Percentiles rank a stretch among this genome's conserved stretches.
Evolutionary conservation across 2,888 invertebrate genomes (phyloP).

Genomic region (Lapara coniferarum): DNA sequence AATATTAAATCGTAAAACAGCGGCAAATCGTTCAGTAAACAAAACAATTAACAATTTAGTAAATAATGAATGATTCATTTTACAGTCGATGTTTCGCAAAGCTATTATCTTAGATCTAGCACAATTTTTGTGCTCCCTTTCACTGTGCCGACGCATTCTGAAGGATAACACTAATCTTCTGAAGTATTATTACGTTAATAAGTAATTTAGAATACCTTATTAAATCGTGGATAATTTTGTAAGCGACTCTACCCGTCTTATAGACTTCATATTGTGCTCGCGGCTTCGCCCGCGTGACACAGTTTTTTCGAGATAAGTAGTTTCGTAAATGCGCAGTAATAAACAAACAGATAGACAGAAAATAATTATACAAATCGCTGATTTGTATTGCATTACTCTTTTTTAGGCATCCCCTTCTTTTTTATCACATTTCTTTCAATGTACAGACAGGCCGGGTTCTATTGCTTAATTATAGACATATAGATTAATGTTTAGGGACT

Average conservation of each 20-base stretch:
- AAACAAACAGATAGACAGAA: too few relatives aligned
- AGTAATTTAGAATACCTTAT: neutral
- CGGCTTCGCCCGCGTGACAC: too few relatives aligned
- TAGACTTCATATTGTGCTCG: too few relatives aligned
- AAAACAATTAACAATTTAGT: neutral
- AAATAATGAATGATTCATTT: slow-evolving; percentile 12
- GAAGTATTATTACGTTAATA: neutral
- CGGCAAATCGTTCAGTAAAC: neutral
- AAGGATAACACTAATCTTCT: slow-evolving; percentile 1
- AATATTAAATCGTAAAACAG: neutral
- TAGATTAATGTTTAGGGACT: too few relatives aligned
- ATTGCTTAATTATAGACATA: too few relatives aligned
- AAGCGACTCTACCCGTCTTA: neutral
- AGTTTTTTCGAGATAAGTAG: too few relatives aligned
- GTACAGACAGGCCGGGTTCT: too few relatives aligned
- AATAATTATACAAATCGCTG: too few relatives aligned
- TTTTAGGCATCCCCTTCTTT: too few relatives aligned
- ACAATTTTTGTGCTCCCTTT: slow-evolving; percentile 22
- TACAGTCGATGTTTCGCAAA: slow-evolving; percentile 11
- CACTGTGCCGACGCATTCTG: slow-evolving; percentile 7
- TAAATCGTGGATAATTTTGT: neutral
- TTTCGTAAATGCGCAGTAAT: too few relatives aligned
- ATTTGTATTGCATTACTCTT: too few relatives aligned
- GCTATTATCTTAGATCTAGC: slow-evolving; percentile 24
- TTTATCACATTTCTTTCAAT: too few relatives aligned